phyloP scores from a whole-genome alignment of 2,113 vertebrate species.

The Origma solitaria region DNA sequence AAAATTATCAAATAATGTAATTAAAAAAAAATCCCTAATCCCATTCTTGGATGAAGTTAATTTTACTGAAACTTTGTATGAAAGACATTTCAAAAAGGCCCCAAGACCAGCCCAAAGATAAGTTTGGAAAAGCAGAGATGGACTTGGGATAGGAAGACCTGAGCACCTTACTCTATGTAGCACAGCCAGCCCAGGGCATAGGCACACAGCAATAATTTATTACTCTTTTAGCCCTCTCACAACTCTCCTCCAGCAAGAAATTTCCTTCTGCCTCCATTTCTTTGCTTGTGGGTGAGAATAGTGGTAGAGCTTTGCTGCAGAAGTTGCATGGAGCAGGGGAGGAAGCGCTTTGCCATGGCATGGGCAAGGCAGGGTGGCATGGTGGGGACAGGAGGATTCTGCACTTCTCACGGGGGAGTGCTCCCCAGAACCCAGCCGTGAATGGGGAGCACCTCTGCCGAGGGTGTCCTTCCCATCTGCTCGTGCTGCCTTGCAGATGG shows the following conservation, averaged over 20 bases:
- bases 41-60: background rate
- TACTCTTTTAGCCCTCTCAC: background rate
- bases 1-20: background rate
- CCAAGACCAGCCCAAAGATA: background rate
- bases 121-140: background rate
- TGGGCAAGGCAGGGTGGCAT: fast-evolving
- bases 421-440: background rate
- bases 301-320: background rate
- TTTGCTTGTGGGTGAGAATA: fast-evolving
- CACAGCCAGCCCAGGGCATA: background rate
- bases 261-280: background rate
- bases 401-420: fast-evolving
- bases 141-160: background rate
- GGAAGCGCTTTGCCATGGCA: fast-evolving
- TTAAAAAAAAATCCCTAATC: background rate
- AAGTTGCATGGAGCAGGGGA: background rate
- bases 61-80: background rate
- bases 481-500: background rate
- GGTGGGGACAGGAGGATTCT: background rate
- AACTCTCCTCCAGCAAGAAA: background rate
- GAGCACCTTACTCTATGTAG: background rate
- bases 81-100: background rate
- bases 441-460: background rate
- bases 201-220: background rate
- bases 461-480: background rate